These are phyloP conservation scores for Heteronetta atricapilla DNA, from an alignment of 2,113 vertebrate species.

Conservation along the genomic window DNA sequence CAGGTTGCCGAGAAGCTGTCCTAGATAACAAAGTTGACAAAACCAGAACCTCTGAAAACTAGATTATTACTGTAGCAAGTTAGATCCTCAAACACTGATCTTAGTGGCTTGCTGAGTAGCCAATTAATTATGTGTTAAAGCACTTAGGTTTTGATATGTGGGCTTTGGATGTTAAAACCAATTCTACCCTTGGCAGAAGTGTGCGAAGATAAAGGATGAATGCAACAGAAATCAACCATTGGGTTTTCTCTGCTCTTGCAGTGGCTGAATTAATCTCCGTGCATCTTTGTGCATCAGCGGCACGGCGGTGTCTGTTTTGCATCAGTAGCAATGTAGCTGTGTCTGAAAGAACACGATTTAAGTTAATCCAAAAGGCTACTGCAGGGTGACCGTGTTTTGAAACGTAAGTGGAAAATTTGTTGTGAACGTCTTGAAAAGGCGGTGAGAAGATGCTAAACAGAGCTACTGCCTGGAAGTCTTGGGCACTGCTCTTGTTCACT, in stretches of 20 bases:
- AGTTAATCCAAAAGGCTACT: neutral
- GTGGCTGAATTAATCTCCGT: neutral
- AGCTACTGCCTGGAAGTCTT: neutral
- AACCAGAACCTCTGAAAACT: neutral
- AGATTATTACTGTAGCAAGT: neutral
- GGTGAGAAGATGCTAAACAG: neutral
- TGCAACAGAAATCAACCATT: neutral
- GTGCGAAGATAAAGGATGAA: neutral
- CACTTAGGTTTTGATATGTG: neutral
- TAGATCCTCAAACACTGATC: neutral
- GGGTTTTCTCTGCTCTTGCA: neutral
- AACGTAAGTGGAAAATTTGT: neutral
- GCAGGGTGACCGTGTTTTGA: neutral
- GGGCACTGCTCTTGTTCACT: neutral
- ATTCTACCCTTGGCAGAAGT: neutral
- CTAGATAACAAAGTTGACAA: neutral
- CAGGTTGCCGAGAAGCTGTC: neutral
- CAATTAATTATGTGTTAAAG: neutral
- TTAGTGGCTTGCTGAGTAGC: neutral
- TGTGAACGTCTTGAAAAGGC: neutral
- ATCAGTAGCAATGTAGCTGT: neutral
- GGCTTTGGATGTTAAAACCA: neutral
- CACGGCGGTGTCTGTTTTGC: no score
- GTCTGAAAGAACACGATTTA: neutral
- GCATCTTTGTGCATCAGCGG: rapidly evolving